These are phyloP conservation scores for Phrynosoma blainvillii DNA, from an alignment of 2,113 vertebrate species.

Conservation along the genomic window DNA sequence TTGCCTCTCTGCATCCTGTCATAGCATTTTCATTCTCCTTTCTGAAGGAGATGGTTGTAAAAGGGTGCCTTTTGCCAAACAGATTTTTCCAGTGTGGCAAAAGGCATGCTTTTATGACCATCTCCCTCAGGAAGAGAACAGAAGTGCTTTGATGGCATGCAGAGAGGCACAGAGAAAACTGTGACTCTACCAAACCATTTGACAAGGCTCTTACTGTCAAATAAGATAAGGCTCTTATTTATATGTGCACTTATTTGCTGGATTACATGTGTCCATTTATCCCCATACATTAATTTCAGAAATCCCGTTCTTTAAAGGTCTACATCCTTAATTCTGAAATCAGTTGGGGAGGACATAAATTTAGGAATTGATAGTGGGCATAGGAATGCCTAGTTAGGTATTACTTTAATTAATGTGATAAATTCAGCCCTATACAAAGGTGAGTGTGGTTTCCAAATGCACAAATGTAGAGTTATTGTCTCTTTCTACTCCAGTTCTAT, in stretches of 20 bases:
- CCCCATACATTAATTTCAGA: neutral
- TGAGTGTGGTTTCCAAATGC: neutral
- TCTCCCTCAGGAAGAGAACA: too few relatives aligned
- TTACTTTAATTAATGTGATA: neutral
- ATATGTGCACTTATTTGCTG: neutral
- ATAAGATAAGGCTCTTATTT: neutral
- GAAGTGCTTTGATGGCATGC: too few relatives aligned
- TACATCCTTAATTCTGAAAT: conserved; percentile 1
- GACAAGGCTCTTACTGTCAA: neutral
- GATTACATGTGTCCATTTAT: conserved; percentile 25
- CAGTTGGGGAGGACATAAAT: neutral
- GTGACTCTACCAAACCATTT: too few relatives aligned
- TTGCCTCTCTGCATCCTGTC: too few relatives aligned
- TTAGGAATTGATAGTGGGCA: neutral
- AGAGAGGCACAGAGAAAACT: too few relatives aligned
- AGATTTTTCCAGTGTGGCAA: too few relatives aligned
- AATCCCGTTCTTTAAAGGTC: conserved; percentile 6
- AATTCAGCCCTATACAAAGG: neutral
- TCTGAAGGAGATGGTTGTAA: too few relatives aligned
- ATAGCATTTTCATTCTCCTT: too few relatives aligned
- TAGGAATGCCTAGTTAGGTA: neutral
- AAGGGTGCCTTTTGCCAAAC: too few relatives aligned
- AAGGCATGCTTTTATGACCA: too few relatives aligned
- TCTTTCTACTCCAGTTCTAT: neutral
- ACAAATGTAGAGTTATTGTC: neutral